Conservation (phyloP, 2,888 invertebrate species). For the Drosophila phalerata region DNA sequence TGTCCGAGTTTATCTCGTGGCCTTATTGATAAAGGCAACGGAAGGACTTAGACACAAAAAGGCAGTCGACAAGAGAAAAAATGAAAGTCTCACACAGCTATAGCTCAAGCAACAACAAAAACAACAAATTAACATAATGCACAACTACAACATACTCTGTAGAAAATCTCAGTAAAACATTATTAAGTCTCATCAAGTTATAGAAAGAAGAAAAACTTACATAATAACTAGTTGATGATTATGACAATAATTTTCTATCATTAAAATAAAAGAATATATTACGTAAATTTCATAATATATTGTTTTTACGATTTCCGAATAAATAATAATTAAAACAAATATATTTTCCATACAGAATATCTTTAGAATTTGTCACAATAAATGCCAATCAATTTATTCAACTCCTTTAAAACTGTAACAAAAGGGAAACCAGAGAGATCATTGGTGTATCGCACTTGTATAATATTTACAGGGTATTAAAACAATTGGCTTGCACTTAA, state of each 20-base stretch:
- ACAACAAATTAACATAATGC: not conserved
- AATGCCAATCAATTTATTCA: too few relatives aligned
- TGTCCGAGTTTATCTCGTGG: constrained; percentile 70
- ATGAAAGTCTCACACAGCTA: constrained; percentile 31
- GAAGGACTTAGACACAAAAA: constrained; percentile 75
- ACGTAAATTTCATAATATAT: too few relatives aligned
- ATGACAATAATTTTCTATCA: not conserved
- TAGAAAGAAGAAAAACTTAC: not conserved
- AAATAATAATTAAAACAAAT: too few relatives aligned
- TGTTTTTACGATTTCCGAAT: too few relatives aligned
- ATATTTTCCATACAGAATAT: too few relatives aligned
- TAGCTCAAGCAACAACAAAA: constrained; percentile 5
- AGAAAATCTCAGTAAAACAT: not conserved
- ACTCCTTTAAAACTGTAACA: too few relatives aligned
- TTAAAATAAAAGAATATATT: not conserved
- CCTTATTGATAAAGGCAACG: constrained; percentile 76
- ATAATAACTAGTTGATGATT: not conserved
- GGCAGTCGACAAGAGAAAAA: constrained; percentile 40
- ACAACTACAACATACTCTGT: constrained; percentile 11
- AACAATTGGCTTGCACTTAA: constrained; percentile 31
- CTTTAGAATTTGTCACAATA: too few relatives aligned
- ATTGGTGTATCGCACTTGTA: too few relatives aligned
- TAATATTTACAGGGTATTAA: constrained; percentile 7
- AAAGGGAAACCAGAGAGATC: too few relatives aligned
- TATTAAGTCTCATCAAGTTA: not conserved